Evolutionary conservation across 2,113 vertebrate species (phyloP), one percentile per base, ranked within the genome.

Genomic region (Trematomus loennbergii): DNA sequence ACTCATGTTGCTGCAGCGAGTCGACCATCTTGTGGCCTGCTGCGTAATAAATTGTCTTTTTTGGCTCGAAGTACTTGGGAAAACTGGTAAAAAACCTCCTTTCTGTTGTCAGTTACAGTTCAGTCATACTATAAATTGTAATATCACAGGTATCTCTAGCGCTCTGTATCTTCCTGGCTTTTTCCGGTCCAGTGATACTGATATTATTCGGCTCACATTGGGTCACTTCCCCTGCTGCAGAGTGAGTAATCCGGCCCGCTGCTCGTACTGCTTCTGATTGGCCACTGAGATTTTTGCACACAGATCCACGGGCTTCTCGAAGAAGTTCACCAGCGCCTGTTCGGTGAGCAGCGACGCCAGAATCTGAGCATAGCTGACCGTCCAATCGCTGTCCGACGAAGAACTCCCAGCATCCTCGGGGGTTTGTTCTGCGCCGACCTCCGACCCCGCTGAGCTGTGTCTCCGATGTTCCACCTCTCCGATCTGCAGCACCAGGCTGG

Each of bases 321-420:
- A 97, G 93, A 99, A 99, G 90, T 96, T 97, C 10, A 99, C 97
- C 83, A 99, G 81, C 0, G 95, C 94, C 83, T 97, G 97, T 75
- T 99, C 98, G 0, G 98, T 99, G 72, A 99, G 92, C 50, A 99
- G 95, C 0, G 98, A 99, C 1, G 98, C 98, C 92, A 99, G 85
- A 67, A 99, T 97, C 77, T 99, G 98, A 83, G 98, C 97, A 4
- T 96, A 96, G 79, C 97, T 98, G 58, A 97, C 93, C 0, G 91
- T 95, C 98, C 98, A 99, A 75, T 96, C n/a, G 8, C 81, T 89
- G 74, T 96, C 94, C 0, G 22, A 61, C 1, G 90, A 82, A 5
- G 78, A 1, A 12, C 40, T 40, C 49, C 65, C 17, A 76, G 72
- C 69, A 7, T 93, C 59, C 12, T 12, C 67, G 0, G 48, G 3